phyloP scores from a whole-genome alignment of 2,888 invertebrate genomes.

The Nineta flava region DNA sequence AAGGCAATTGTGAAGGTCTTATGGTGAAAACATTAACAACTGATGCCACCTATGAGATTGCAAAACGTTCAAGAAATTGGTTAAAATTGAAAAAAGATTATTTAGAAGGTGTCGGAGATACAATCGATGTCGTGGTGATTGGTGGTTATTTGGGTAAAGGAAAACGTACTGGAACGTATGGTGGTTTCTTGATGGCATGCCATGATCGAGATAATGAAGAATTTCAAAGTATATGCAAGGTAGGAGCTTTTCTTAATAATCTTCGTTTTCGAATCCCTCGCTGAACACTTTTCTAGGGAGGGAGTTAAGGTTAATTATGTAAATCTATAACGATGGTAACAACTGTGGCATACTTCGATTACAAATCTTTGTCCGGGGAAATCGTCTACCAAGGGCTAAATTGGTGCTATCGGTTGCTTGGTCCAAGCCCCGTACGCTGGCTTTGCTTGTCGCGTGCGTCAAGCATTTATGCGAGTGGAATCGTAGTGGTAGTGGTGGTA shows the following conservation, averaged over 20 bases:
- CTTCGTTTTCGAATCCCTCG: too few relatives aligned
- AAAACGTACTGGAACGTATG: slow-evolving; percentile 81
- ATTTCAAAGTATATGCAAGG: slow-evolving; percentile 86
- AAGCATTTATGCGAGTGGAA: too few relatives aligned
- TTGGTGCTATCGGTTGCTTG: too few relatives aligned
- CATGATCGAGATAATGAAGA: slow-evolving; percentile 80
- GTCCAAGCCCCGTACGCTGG: too few relatives aligned
- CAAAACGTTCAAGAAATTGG: slow-evolving; percentile 88
- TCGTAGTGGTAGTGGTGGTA: too few relatives aligned
- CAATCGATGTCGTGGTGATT: slow-evolving; percentile 86
- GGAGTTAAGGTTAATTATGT: too few relatives aligned
- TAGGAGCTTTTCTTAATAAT: slow-evolving; percentile 27
- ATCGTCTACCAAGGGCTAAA: too few relatives aligned
- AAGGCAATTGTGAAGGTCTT: slow-evolving; percentile 94
- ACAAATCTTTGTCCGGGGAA: too few relatives aligned
- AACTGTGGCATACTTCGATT: too few relatives aligned
- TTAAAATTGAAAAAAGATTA: slow-evolving; percentile 96
- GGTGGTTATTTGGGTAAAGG: slow-evolving; percentile 91
- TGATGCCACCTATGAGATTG: slow-evolving; percentile 92
- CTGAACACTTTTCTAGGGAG: too few relatives aligned
- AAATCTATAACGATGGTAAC: too few relatives aligned
- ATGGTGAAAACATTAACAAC: slow-evolving; percentile 92
- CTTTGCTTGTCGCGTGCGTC: too few relatives aligned
- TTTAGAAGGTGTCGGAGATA: slow-evolving; percentile 90
- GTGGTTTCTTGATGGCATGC: slow-evolving; percentile 90